phyloP scores from a whole-genome alignment of 2,888 invertebrate species.

The Ophioninae sp. region DNA sequence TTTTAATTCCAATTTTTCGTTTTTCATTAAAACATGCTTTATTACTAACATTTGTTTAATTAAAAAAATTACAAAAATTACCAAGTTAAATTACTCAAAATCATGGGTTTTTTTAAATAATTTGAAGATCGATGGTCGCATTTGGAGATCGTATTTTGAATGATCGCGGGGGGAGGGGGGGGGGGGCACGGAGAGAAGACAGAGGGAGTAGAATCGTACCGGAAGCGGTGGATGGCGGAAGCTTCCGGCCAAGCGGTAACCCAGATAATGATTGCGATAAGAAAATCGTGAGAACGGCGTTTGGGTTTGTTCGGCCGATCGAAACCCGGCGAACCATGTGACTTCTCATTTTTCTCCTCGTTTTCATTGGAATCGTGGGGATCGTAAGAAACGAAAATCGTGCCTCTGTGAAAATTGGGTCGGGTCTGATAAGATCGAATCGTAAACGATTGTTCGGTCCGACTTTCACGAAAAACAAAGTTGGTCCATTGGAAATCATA shows the following conservation, averaged over 20 bases:
- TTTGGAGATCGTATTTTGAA: too few relatives aligned
- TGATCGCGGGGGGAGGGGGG: background rate
- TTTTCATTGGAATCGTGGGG: background rate
- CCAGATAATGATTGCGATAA: constrained; percentile 39
- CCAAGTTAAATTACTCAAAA: background rate
- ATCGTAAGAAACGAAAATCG: background rate
- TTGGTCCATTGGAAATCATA: background rate
- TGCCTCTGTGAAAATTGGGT: background rate
- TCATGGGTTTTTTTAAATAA: too few relatives aligned
- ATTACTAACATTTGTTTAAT: too few relatives aligned
- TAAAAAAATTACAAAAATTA: too few relatives aligned
- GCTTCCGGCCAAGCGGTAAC: constrained; percentile 49
- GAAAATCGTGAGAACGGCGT: constrained; percentile 41
- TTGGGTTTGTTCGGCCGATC: constrained; percentile 39
- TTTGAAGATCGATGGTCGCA: too few relatives aligned
- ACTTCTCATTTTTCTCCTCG: constrained; percentile 3
- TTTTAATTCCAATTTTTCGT: background rate
- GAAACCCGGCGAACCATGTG: background rate
- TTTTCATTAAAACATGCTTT: too few relatives aligned
- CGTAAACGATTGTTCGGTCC: background rate
- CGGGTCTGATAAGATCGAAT: background rate
- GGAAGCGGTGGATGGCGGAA: constrained; percentile 49
- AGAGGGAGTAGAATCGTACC: constrained; percentile 24
- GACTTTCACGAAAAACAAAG: background rate
- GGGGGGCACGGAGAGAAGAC: background rate